Conservation (phyloP, 2,113 vertebrate genomes). For the Recurvirostra avosetta region DNA sequence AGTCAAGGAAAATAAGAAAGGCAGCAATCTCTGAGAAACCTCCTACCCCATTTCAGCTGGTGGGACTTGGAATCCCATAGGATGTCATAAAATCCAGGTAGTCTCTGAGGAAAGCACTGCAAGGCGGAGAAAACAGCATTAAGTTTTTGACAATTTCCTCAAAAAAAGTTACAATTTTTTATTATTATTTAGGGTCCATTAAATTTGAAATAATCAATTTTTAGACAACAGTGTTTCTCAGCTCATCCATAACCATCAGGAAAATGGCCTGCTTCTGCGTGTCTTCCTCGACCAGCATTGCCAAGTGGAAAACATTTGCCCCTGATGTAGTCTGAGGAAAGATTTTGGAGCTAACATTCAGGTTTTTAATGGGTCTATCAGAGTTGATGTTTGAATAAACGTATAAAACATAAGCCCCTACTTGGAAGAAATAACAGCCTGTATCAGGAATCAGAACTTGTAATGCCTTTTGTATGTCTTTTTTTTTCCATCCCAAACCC, state of each 20-base stretch:
- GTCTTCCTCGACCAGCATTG: fast-evolving
- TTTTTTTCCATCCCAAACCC: not conserved
- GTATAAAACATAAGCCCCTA: not conserved
- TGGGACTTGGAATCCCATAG: not conserved
- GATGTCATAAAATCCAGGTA: not conserved
- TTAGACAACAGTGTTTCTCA: not conserved
- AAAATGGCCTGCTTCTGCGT: not conserved
- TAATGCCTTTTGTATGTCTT: not conserved
- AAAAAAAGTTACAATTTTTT: not conserved
- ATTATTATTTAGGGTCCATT: not conserved
- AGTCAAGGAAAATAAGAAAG: not conserved
- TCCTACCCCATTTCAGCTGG: not conserved
- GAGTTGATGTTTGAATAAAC: not conserved
- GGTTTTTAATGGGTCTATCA: not conserved
- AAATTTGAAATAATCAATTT: not conserved
- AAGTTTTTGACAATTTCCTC: not conserved
- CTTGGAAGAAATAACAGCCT: not conserved
- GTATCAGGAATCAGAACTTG: not conserved
- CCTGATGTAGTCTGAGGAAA: not conserved
- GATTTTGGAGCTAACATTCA: not conserved
- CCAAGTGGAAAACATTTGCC: not conserved
- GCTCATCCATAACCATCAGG: not conserved
- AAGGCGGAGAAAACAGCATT: not conserved
- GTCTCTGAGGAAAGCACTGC: not conserved
- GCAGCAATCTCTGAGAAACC: not conserved